These are phyloP conservation scores for Bombus picipes DNA, from an alignment of 1,140 invertebrate genomes.

Conservation along the genomic window DNA sequence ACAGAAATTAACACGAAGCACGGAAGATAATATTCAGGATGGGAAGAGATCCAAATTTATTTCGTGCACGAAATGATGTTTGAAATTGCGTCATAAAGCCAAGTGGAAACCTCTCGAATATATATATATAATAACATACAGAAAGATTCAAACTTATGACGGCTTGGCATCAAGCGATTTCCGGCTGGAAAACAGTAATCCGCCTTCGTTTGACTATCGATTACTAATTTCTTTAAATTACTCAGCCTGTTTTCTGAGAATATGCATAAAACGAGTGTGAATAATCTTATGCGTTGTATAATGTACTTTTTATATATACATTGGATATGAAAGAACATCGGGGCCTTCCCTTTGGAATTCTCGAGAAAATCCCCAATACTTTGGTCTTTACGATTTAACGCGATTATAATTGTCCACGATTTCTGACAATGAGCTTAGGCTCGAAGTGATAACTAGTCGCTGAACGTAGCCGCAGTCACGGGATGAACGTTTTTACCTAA, in stretches of 20 bases:
- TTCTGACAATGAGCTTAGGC: too few relatives aligned
- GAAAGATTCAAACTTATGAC: neutral
- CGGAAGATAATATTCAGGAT: neutral
- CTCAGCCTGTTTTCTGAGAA: neutral
- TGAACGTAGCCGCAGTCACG: too few relatives aligned
- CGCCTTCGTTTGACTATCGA: neutral
- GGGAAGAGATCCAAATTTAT: neutral
- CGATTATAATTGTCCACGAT: too few relatives aligned
- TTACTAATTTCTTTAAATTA: neutral
- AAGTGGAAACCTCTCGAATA: neutral
- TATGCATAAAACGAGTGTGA: neutral
- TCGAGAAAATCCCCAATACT: too few relatives aligned
- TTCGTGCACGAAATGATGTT: conserved; percentile 4
- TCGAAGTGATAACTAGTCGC: too few relatives aligned
- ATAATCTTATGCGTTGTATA: neutral
- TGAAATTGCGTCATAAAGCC: neutral
- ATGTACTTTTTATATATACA: neutral
- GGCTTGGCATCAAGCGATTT: conserved; percentile 1
- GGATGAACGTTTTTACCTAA: too few relatives aligned
- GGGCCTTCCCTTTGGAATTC: too few relatives aligned
- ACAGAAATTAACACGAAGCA: conserved; percentile 12
- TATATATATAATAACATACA: neutral
- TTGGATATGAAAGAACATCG: too few relatives aligned
- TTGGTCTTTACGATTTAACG: too few relatives aligned
- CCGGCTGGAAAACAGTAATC: neutral